phyloP scores from a whole-genome alignment of 2,797 vertebrate genomes.

The Chelon auratus region DNA sequence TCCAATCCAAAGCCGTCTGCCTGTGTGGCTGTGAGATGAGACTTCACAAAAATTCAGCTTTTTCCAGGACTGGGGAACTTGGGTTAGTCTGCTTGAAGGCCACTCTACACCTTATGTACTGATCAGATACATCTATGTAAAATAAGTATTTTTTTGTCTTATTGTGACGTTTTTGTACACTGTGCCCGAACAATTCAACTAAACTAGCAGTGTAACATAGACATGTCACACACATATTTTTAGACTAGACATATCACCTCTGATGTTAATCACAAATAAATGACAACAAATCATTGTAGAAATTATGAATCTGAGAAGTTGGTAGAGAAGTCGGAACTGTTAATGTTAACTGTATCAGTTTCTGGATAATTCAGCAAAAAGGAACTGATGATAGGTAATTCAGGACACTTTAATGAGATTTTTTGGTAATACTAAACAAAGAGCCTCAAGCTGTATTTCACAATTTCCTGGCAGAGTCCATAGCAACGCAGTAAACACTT shows the following conservation, averaged over 20 bases:
- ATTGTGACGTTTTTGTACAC: no score
- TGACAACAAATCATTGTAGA: not conserved
- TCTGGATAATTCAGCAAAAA: not conserved
- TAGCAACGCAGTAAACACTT: no score
- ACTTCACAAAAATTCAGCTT: constrained; percentile 16
- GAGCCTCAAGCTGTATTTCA: not conserved
- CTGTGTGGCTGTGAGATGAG: constrained; percentile 30
- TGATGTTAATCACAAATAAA: not conserved
- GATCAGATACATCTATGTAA: not conserved
- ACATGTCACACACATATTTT: not conserved
- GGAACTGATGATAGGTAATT: not conserved
- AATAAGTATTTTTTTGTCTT: no score
- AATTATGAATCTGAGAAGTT: not conserved
- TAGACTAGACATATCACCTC: not conserved
- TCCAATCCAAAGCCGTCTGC: constrained; percentile 26
- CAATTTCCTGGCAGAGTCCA: not conserved
- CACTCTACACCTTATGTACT: not conserved
- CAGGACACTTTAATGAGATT: no score
- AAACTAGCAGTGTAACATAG: no score
- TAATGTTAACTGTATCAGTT: not conserved
- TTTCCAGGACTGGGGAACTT: constrained; percentile 11
- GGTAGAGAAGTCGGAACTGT: not conserved
- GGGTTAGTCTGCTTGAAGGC: constrained; percentile 1
- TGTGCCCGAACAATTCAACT: no score
- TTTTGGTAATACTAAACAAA: no score